Percentiles rank a stretch among this genome's conserved stretches.
These are phyloP conservation scores for Aphis craccivora DNA, from an alignment of 1,140 invertebrate genomes.

Conservation along the genomic window DNA sequence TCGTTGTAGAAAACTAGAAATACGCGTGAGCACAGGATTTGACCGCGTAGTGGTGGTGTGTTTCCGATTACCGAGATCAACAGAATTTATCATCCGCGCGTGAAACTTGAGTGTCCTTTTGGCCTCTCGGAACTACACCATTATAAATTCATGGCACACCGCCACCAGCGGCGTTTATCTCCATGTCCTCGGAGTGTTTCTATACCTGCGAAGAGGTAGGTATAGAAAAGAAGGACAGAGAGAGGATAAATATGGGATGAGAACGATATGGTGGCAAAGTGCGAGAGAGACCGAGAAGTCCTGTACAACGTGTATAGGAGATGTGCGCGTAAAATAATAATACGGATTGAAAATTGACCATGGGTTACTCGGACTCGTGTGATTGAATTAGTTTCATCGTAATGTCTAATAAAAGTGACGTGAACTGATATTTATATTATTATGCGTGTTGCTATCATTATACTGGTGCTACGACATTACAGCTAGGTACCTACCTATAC, in stretches of 20 bases:
- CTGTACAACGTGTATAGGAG: background rate
- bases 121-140: background rate
- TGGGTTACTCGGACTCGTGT: background rate
- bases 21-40: background rate
- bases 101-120: conserved; percentile 1
- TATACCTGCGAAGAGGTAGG: background rate
- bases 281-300: background rate
- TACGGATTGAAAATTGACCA: background rate
- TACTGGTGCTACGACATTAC: background rate
- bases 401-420: conserved; percentile 8
- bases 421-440: background rate
- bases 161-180: background rate
- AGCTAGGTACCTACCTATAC: background rate
- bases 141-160: conserved; percentile 33
- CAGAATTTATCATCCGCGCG: background rate
- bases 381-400: conserved; percentile 37
- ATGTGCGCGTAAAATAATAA: background rate
- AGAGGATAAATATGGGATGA: background rate
- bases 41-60: background rate
- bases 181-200: background rate
- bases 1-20: background rate
- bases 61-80: background rate
- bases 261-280: background rate
- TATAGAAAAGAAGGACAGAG: background rate
- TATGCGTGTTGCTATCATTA: background rate